Base-by-base conservation (phyloP, 2,888 invertebrate genomes). In the Ophion ventricosus region DNA sequence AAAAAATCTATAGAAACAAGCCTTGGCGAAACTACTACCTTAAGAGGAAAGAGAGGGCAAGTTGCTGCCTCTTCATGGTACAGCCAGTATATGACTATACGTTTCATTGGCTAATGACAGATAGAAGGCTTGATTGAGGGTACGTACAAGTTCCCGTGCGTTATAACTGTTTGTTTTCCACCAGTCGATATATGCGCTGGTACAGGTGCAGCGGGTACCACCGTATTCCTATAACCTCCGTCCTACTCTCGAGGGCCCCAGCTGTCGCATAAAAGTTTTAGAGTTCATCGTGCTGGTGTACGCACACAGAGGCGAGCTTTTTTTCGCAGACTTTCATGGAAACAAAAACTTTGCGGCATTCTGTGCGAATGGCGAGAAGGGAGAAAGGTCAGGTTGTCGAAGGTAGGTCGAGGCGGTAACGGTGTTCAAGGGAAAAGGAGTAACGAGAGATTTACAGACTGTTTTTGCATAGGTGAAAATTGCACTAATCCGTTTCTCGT, bases 231-330 rank as follows among this genome's bases (percentile, higher is more conserved):
- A 66, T 49, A 66, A 67, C 54, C 25, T 79, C 43, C 23, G 82
- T 81, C 64, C 61, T 40, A 70, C 75, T 25, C 67, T 26, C 25
- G 29, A 25, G 49, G 84, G 66, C 76, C 78, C 72, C 84, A 84
- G 82, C 84, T 79, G 84, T 76, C 75, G 82, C 72, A 66, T 80
- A 76, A 84, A 84, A 84, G 66, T 84, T 84, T 82, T 57, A 72
- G 67, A 57, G 72, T 59, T 66, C 35, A 73, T 66, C 66, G n/a
- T 11, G 49, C 66, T 49, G 66, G 59, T 49, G 29, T 76, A 56
- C 56, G 64, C 70, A 70, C 80, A 17, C 63, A 26, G 29, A 54
- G 29, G 20, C 82, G 57, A 40, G 14, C 35, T 49, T 40, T 73
- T 73, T 82, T 72, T 64, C 73, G 43, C 43, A 54, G 23, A 66